A percentile compares a stretch with the other conserved stretches of the same genome.
These are phyloP conservation scores for Ochlodes sylvanus DNA, from an alignment of 2,888 invertebrate species.

Conservation along the genomic window DNA sequence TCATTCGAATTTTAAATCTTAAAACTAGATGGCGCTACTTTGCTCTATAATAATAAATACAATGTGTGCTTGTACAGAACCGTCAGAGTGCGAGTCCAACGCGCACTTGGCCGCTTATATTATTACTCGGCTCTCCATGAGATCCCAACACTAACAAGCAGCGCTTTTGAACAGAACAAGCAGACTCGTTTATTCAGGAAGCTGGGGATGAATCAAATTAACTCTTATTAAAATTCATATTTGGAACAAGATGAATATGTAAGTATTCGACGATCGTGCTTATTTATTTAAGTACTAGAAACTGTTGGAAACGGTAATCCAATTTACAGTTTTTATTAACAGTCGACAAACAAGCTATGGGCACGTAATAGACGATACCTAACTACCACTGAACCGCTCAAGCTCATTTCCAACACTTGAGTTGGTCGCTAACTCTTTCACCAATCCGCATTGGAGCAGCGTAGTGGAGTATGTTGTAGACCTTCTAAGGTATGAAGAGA, in stretches of 20 bases:
- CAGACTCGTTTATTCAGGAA: slow-evolving; percentile 62
- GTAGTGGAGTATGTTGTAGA: too few species aligned
- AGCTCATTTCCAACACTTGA: too few species aligned
- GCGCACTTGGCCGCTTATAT: slow-evolving; percentile 32
- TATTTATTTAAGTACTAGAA: slow-evolving; percentile 6
- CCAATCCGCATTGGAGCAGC: too few species aligned
- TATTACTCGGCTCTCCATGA: slow-evolving; percentile 56
- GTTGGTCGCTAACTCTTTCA: too few species aligned
- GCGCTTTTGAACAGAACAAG: slow-evolving; percentile 53
- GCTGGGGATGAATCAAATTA: slow-evolving; percentile 58
- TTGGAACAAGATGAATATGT: slow-evolving; percentile 64
- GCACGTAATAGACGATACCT: too few species aligned
- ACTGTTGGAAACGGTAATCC: slow-evolving; percentile 46
- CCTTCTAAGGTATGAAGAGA: too few species aligned
- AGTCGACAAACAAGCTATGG: too few species aligned
- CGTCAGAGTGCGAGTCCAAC: background rate
- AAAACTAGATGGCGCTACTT: too few species aligned
- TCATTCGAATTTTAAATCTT: too few species aligned
- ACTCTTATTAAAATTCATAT: slow-evolving; percentile 66
- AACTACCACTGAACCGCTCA: too few species aligned
- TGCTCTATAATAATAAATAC: too few species aligned
- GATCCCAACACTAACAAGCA: slow-evolving; percentile 63
- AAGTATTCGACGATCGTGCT: slow-evolving; percentile 50
- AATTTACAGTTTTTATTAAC: too few species aligned
- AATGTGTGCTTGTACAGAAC: background rate